phyloP scores from a whole-genome alignment of 2,888 invertebrate species.

The Acronicta leporina region DNA sequence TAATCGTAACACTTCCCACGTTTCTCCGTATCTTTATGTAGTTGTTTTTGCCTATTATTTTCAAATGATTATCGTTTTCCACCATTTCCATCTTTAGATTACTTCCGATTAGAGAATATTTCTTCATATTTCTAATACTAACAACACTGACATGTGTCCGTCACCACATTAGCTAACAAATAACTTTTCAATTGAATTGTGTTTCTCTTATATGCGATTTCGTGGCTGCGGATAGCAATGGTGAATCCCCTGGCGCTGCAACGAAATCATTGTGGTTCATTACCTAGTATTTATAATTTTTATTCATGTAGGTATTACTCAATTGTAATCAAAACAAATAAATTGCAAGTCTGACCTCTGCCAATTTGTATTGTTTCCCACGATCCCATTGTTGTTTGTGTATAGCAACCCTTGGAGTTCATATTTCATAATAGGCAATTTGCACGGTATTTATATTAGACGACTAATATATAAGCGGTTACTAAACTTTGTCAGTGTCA shows the following conservation, averaged over 20 bases:
- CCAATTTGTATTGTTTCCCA: slow-evolving; percentile 66
- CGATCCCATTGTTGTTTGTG: slow-evolving; percentile 57
- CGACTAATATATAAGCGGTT: slow-evolving; percentile 38
- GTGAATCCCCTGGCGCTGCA: slow-evolving; percentile 52
- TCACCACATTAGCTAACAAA: slow-evolving; percentile 37
- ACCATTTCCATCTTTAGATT: slow-evolving; percentile 65
- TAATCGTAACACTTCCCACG: slow-evolving; percentile 62
- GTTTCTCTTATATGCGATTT: slow-evolving; percentile 36
- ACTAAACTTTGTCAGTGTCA: slow-evolving; percentile 44
- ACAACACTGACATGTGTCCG: slow-evolving; percentile 13
- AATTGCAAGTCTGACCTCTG: slow-evolving; percentile 56
- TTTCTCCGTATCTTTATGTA: slow-evolving; percentile 65
- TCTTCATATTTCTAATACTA: slow-evolving; percentile 59
- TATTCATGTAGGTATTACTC: slow-evolving; percentile 22
- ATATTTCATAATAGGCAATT: slow-evolving; percentile 66
- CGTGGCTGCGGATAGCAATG: slow-evolving; percentile 22
- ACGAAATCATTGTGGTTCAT: slow-evolving; percentile 34
- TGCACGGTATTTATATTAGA: slow-evolving; percentile 58
- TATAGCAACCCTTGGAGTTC: slow-evolving; percentile 30
- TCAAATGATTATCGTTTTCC: slow-evolving; percentile 62
- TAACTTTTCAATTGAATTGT: slow-evolving; percentile 28
- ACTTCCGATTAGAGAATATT: slow-evolving; percentile 62
- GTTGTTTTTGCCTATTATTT: slow-evolving; percentile 68
- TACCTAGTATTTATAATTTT: slow-evolving; percentile 24
- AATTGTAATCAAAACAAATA: slow-evolving; percentile 37